Evolutionary conservation across 2,888 invertebrate species (phyloP), one percentile per base, ranked within the genome.

Genomic region (Nymphalis c-album): DNA sequence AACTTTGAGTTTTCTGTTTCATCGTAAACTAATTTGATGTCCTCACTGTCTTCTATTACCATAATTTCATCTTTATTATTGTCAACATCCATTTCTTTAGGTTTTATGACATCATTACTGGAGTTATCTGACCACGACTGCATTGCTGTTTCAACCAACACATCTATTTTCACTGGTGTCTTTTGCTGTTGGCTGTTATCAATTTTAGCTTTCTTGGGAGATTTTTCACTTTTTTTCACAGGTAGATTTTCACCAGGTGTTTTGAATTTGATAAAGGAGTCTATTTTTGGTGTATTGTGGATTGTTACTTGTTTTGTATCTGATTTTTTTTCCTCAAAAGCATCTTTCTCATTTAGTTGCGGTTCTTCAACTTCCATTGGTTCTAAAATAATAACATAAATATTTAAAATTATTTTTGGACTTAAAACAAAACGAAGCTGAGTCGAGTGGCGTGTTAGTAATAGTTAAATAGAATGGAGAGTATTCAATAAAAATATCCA

Each of bases 11-110:
- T 75, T 55, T 80, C 78, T 0, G 91, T 92, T 67, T 94, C 94
- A 62, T 91, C 93, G 57, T 93, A 93, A 2, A 93, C 85, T 63
- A 94, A 80, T 71, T 93, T 88, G 60, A 94, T 93, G 74, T 94
- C 94, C 75, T 93, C 93, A 1, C 93, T 90, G 59, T 90, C 91
- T 71, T 92, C 92, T 20, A 76, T 78, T 0, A 81, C 65, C 46
- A 77, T 71, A 0, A 78, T 59, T 35, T 77, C 74, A 26, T 75
- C 67, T 4, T 74, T 71, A 0, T 55, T 57, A 35, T 18, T 63
- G 7, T 79, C 78, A 0, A 76, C 68, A 1, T 78, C 77, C 77
- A 69, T 75, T 3, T 75, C 77, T 60, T 81, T 83, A 0, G 83
- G 84, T 55, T 85, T 85, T 1, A 88, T 83, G 2, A 90, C 80